These are phyloP conservation scores for Meloidogyne floridensis DNA, from an alignment of 1,140 invertebrate species.

Conservation along the genomic window DNA sequence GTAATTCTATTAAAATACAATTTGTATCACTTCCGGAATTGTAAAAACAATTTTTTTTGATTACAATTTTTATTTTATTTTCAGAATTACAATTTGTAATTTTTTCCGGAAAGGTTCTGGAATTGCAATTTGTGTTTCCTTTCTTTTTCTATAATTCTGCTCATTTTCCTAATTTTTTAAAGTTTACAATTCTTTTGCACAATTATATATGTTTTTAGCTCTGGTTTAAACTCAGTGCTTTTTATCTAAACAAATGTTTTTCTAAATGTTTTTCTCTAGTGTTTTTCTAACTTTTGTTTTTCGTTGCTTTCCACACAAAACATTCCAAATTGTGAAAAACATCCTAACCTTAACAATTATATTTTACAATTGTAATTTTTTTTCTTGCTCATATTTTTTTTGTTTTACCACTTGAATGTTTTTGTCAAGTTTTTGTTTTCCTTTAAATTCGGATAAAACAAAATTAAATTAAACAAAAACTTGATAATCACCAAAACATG, in stretches of 20 bases:
- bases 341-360: not conserved
- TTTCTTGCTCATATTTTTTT: not conserved
- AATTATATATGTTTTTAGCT: not conserved
- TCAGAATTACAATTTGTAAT: too few species aligned
- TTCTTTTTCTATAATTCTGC: too few species aligned
- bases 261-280: too few species aligned
- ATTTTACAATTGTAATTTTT: not conserved
- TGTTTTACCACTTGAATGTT: not conserved
- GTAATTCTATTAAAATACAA: not conserved
- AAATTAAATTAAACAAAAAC: not conserved
- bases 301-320: not conserved
- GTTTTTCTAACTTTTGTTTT: too few species aligned
- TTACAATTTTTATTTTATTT: too few species aligned
- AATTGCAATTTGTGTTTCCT: too few species aligned
- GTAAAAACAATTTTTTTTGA: too few species aligned
- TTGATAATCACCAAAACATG: not conserved
- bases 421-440: not conserved
- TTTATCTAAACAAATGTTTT: not conserved
- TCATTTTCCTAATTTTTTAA: not conserved
- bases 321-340: conserved; percentile 4
- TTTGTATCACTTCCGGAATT: too few species aligned
- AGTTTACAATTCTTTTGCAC: not conserved
- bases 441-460: not conserved
- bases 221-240: not conserved
- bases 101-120: too few species aligned